Evolutionary conservation across 2,113 vertebrate genomes (phyloP), one percentile per base, ranked within the genome.

Genomic region (Eclectus roratus): DNA sequence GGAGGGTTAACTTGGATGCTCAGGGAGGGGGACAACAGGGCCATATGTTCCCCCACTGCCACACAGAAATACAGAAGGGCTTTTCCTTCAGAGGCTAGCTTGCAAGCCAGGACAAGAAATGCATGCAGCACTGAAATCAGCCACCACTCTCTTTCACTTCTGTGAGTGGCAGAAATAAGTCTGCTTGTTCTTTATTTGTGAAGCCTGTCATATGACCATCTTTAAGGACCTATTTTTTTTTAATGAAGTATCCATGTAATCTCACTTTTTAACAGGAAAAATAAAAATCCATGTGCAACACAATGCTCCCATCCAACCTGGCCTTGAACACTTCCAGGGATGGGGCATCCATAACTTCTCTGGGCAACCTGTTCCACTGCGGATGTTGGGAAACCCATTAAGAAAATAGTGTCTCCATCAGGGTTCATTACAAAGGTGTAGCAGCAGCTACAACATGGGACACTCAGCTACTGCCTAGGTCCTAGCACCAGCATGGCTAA

Each of bases 141-240:
- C 5, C n/a, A 49, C 23, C 0, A 0, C 27, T 15, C 27, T 50
- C 41, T 3, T 31, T 44, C 7, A 8, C 27, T 73, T 28, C 53
- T 66, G 43, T 25, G 21, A 63, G n/a, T 19, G 12, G 55, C 31
- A 85, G 83, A 85, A 96, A 14, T 27, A 47, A 88, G 29, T 25
- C 41, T 1, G 0, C 33, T 60, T 64, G 31, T 17, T 65, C 39
- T 37, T 44, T 56, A 1, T 19, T 68, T 56, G 66, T 88, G 50
- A 66, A 80, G 31, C 14, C 25, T 44, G 20, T 47, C 61, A 55
- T 47, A 31, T 1, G 3, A 61, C 31, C 43, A 39, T 8, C 16
- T 58, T 69, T 46, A 74, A 19, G 2, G 1, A 52, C 6, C 41
- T 33, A 17, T 21, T 72, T 95, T 72, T 96, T 88, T 83, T 37